phyloP scores from a whole-genome alignment of 2,113 vertebrate species.

The Meriones unguiculatus region DNA sequence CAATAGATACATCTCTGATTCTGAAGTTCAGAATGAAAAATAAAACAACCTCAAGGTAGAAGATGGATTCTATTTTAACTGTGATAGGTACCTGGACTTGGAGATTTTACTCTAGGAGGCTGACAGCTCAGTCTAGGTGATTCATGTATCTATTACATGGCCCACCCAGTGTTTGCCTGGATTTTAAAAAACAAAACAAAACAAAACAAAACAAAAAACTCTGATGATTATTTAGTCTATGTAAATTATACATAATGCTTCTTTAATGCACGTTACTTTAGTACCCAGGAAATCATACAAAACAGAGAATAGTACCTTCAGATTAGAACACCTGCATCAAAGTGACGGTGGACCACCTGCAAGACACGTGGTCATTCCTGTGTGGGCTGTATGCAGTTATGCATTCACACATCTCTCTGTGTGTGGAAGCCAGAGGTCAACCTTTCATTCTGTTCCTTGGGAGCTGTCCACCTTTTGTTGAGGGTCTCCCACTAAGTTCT shows the following conservation, averaged over 20 bases:
- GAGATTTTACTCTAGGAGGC: background rate
- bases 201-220: background rate
- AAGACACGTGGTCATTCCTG: background rate
- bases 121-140: background rate
- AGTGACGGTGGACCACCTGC: background rate
- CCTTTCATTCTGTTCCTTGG: too few species aligned
- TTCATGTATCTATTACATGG: background rate
- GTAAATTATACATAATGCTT: too few species aligned
- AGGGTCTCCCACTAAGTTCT: background rate
- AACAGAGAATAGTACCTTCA: background rate
- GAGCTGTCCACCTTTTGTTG: background rate
- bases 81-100: background rate
- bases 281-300: background rate
- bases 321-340: background rate
- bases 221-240: background rate
- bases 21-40: slow-evolving; percentile 36
- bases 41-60: background rate
- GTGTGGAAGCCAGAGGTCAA: background rate
- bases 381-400: background rate
- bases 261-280: too few species aligned
- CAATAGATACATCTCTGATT: background rate
- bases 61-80: slow-evolving; percentile 28
- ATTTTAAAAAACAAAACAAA: background rate
- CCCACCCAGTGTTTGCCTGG: background rate
- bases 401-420: background rate